Evolutionary conservation across 2,888 invertebrate species (phyloP).

Genomic region (Philaethria dido): DNA sequence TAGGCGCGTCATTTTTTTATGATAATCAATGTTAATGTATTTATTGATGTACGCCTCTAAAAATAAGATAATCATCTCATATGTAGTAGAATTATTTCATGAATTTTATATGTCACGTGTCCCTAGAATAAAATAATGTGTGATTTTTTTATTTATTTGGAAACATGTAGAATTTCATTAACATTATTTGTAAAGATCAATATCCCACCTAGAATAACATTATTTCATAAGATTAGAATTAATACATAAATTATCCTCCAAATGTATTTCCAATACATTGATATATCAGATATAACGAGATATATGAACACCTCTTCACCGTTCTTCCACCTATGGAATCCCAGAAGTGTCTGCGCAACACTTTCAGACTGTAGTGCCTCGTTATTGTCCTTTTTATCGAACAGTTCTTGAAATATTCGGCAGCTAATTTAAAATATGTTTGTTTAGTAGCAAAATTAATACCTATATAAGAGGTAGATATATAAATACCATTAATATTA

Average conservation of each 20-base stretch:
- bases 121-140: constrained; percentile 28
- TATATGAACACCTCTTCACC: too few species aligned
- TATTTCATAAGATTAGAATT: constrained; percentile 66
- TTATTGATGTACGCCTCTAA: constrained; percentile 30
- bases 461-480: not conserved
- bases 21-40: constrained; percentile 31
- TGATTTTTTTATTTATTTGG: constrained; percentile 29
- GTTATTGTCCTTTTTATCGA: not conserved
- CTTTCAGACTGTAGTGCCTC: constrained; percentile 10
- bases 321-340: too few species aligned
- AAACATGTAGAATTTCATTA: constrained; percentile 38
- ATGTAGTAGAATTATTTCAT: constrained; percentile 30
- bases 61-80: constrained; percentile 30
- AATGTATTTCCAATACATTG: constrained; percentile 21
- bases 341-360: not conserved
- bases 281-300: constrained; percentile 19
- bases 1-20: constrained; percentile 24
- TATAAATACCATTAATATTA: not conserved
- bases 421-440: not conserved
- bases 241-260: constrained; percentile 39
- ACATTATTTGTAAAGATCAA: constrained; percentile 55
- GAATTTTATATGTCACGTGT: constrained; percentile 33
- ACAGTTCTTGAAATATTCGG: not conserved
- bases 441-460: not conserved
- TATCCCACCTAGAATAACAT: constrained; percentile 79